phyloP scores from a whole-genome alignment of 2,888 invertebrate genomes.

The Allacma fusca region DNA sequence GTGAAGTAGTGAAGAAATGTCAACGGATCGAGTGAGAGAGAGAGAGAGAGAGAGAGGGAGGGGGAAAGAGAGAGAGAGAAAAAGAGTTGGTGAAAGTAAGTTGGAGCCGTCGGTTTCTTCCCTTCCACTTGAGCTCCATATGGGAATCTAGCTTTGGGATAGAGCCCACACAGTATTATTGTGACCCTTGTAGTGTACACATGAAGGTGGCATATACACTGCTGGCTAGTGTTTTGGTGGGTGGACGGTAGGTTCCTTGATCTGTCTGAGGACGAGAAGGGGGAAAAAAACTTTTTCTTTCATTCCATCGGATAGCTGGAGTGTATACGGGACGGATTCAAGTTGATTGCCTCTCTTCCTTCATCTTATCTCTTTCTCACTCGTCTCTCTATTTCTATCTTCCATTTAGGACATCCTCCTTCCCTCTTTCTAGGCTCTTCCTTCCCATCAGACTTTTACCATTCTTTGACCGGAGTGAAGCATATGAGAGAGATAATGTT shows the following conservation, averaged over 20 bases:
- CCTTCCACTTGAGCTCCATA: not conserved
- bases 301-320: not conserved
- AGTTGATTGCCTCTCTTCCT: conserved; percentile 33
- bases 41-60: not conserved
- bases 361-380: conserved; percentile 27
- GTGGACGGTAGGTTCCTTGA: conserved; percentile 1
- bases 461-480: conserved; percentile 2
- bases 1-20: conserved; percentile 26
- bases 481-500: not conserved
- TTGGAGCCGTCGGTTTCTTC: not conserved
- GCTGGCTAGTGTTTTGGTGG: not conserved
- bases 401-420: not conserved
- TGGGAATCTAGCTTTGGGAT: not conserved
- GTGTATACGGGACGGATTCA: conserved; percentile 20
- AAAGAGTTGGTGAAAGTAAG: not conserved
- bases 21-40: conserved; percentile 7
- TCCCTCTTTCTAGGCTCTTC: not conserved
- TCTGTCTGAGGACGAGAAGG: not conserved
- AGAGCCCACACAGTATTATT: not conserved
- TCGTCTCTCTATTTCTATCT: not conserved
- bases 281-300: conserved; percentile 8
- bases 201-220: too few species aligned
- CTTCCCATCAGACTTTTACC: not conserved
- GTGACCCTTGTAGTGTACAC: not conserved
- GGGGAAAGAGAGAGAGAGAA: not conserved